Base-by-base conservation (phyloP, 1,140 invertebrate genomes). In the Bombus superbus region DNA sequence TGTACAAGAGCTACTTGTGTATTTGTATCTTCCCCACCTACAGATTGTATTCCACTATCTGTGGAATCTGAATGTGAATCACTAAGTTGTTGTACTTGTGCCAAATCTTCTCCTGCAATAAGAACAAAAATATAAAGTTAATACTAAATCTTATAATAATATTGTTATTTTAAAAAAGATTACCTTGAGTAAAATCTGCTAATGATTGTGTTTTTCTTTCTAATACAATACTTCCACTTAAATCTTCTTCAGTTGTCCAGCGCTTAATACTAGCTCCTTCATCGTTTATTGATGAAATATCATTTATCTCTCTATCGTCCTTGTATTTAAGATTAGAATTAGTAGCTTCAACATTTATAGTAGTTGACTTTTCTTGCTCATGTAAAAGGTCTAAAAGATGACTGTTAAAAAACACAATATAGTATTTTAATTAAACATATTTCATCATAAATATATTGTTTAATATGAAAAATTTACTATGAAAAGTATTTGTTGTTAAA, bases 361-460 rank as follows among this genome's bases (percentile, higher is more conserved):
- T 86, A n/a, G 71, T 73, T n/a, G 92, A 92, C 72, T 96, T 95
- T 91, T 97, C 97, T 91, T 97, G 96, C 91, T 97, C 97, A 83
- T 97, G 97, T n/a, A 97, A 90, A 73, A 96, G 95, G 91, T 97
- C 97, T 77, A 97, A 93, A 8, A 97, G 92, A 93, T 97, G 96
- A 89, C 94, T 95, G 86, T 57, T 89, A 87, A 77, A 86, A 81
- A 76, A 68, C 15, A 38, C 0, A 68, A 35, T 35, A 86, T 8
- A 42, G 11, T n/a, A 42, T 42, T 71, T 69, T 28, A 71, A 72
- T 42, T 9, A 72, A 40, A 72, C 9, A 10, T n/a, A 10, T 42
- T n/a, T 72, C 22, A n/a, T 71, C 3, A 25, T 11, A 72, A 22
- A 53, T 53, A 53, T 53, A 53, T 53, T 53, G 6, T 53, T 53